Conservation (phyloP, 1,140 invertebrate genomes). For the Drosophila takahashii region DNA sequence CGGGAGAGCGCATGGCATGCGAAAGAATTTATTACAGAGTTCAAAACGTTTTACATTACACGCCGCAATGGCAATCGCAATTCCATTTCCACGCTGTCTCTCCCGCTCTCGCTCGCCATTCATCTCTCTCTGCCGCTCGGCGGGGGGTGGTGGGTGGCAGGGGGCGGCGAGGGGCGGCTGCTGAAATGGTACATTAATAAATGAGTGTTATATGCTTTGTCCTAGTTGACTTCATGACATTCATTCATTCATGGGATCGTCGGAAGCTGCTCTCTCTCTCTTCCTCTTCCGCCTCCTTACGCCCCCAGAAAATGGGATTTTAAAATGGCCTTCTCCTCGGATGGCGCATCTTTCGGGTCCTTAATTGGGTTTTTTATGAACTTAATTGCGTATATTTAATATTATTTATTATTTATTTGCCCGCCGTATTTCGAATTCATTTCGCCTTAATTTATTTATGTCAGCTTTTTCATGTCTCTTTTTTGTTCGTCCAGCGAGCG, state of each 20-base stretch:
- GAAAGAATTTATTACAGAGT: slow-evolving; percentile 70
- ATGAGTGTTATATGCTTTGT: slow-evolving; percentile 82
- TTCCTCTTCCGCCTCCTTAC: slow-evolving; percentile 4
- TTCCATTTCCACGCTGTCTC: background rate
- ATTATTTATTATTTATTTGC: slow-evolving; percentile 47
- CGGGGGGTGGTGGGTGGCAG: background rate
- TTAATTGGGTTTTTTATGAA: slow-evolving; percentile 79
- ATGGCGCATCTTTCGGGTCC: slow-evolving; percentile 38
- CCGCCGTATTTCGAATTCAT: slow-evolving; percentile 54
- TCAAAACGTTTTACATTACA: slow-evolving; percentile 38
- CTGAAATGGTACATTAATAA: slow-evolving; percentile 78
- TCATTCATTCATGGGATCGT: slow-evolving; percentile 74
- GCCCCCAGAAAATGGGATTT: slow-evolving; percentile 47
- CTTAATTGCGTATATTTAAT: slow-evolving; percentile 66
- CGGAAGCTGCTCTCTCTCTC: slow-evolving; percentile 18
- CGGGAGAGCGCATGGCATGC: slow-evolving; percentile 30
- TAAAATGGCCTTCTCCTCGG: slow-evolving; percentile 54
- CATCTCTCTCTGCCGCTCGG: slow-evolving; percentile 7
- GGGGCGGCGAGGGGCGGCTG: slow-evolving; percentile 1
- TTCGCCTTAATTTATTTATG: slow-evolving; percentile 70
- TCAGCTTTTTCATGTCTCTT: slow-evolving; percentile 22
- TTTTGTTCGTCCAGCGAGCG: slow-evolving; percentile 14
- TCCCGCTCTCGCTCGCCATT: slow-evolving; percentile 19
- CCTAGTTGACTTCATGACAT: slow-evolving; percentile 82
- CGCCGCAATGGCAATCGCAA: background rate